A percentile compares a stretch with the other conserved stretches of the same genome.
These are phyloP conservation scores for Psix sp. DNA, from an alignment of 1,140 invertebrate genomes.

Conservation along the genomic window DNA sequence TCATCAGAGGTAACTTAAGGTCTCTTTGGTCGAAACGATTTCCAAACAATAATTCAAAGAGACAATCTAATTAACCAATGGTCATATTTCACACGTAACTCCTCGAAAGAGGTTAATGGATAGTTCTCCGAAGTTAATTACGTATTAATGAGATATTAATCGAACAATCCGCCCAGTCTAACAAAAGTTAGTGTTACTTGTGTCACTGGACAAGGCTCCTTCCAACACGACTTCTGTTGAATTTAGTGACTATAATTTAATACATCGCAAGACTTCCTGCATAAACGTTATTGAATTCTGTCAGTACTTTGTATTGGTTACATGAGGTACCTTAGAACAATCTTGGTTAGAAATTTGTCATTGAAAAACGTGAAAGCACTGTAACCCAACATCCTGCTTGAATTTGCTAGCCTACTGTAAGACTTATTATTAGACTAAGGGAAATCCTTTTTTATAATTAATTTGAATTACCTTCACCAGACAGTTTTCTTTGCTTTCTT, in stretches of 20 bases:
- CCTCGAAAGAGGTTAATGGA: conserved; percentile 33
- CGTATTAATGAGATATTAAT: conserved; percentile 47
- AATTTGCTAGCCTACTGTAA: too few species aligned
- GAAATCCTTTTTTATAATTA: too few species aligned
- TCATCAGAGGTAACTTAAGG: conserved; percentile 12
- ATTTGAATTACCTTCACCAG: too few species aligned
- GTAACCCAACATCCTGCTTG: too few species aligned
- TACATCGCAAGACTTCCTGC: conserved; percentile 1
- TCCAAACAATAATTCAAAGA: conserved; percentile 40
- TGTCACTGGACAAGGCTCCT: conserved; percentile 22
- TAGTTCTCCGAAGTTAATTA: conserved; percentile 36
- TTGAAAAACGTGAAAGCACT: too few species aligned
- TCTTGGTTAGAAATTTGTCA: too few species aligned
- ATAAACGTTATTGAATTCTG: too few species aligned
- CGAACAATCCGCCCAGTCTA: conserved; percentile 17
- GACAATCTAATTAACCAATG: conserved; percentile 40
- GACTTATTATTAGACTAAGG: too few species aligned
- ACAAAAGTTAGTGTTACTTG: too few species aligned
- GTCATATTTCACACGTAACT: conserved; percentile 21
- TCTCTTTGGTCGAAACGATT: conserved; percentile 4
- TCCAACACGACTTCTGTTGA: conserved; percentile 3
- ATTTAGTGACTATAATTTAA: conserved; percentile 17
- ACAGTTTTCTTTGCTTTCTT: too few species aligned
- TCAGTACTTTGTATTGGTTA: too few species aligned
- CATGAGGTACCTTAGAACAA: too few species aligned